Percentiles rank a stretch among this genome's conserved stretches.
Evolutionary conservation across 2,888 invertebrate genomes (phyloP).

Genomic region (Cyclophora albipunctata): DNA sequence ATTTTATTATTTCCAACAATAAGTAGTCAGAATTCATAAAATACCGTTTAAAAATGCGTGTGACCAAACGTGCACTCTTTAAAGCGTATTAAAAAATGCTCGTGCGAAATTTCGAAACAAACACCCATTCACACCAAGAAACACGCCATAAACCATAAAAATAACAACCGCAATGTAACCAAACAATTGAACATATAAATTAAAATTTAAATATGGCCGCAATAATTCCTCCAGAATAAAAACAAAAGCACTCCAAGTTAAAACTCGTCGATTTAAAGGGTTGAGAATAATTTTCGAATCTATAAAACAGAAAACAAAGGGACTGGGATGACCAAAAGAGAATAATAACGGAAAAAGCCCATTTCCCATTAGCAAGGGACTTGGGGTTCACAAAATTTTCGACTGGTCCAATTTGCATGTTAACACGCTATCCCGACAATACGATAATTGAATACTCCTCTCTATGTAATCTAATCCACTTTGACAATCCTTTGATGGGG

Average conservation of each 20-base stretch:
- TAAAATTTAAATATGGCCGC: too few species aligned
- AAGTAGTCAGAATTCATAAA: too few species aligned
- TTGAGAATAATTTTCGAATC: constrained; percentile 47
- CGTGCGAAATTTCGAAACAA: too few species aligned
- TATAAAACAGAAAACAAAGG: constrained; percentile 52
- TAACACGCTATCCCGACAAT: constrained; percentile 48
- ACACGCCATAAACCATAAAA: neutral
- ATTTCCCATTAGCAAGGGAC: constrained; percentile 58
- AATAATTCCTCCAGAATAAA: constrained; percentile 20
- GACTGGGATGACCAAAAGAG: constrained; percentile 31
- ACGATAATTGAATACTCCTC: constrained; percentile 56
- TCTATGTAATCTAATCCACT: constrained; percentile 44
- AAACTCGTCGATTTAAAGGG: constrained; percentile 41
- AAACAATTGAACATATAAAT: constrained; percentile 13
- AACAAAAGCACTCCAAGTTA: constrained; percentile 21
- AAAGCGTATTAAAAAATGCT: too few species aligned
- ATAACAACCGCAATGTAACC: neutral
- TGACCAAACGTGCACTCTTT: too few species aligned
- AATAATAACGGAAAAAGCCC: constrained; percentile 58
- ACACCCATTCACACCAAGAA: too few species aligned
- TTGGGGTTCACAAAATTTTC: constrained; percentile 47
- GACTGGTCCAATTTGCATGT: constrained; percentile 64
- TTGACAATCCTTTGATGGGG: constrained; percentile 26
- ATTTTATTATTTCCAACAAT: too few species aligned
- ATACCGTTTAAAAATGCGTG: too few species aligned